Evolutionary conservation across 2,113 vertebrate species (phyloP).

Genomic region (Arizona elegans): DNA sequence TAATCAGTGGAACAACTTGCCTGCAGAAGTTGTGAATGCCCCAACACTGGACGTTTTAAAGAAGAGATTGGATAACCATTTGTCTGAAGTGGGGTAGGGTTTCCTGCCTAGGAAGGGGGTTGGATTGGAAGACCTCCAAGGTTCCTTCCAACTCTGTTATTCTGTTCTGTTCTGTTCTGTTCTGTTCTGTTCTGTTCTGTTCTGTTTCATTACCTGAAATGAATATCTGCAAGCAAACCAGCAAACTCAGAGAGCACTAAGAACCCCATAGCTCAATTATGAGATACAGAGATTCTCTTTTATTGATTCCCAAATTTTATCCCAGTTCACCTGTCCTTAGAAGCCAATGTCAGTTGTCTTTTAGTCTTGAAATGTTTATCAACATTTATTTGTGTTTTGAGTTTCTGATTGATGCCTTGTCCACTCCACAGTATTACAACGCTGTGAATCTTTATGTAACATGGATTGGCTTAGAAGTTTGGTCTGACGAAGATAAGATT

Average conservation of each 20-base stretch:
- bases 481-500: slow-evolving; percentile 77
- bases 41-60: no score
- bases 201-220: background rate
- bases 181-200: background rate
- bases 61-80: no score
- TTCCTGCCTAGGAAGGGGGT: no score
- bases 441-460: slow-evolving; percentile 71
- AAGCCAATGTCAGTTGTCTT: background rate
- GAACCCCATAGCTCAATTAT: background rate
- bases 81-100: no score
- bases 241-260: background rate
- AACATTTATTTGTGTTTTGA: accelerated
- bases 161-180: no score
- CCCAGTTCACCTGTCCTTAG: background rate
- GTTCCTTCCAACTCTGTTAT: no score
- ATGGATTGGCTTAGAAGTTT: slow-evolving; percentile 83
- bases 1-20: no score
- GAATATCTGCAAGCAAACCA: background rate
- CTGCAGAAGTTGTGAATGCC: no score
- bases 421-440: slow-evolving; percentile 76
- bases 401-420: accelerated
- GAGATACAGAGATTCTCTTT: background rate
- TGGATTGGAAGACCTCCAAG: no score
- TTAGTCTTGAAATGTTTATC: background rate
- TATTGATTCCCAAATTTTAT: background rate